These are phyloP conservation scores for Acholoe squamosa DNA, from an alignment of 2,888 invertebrate species.

Conservation along the genomic window DNA sequence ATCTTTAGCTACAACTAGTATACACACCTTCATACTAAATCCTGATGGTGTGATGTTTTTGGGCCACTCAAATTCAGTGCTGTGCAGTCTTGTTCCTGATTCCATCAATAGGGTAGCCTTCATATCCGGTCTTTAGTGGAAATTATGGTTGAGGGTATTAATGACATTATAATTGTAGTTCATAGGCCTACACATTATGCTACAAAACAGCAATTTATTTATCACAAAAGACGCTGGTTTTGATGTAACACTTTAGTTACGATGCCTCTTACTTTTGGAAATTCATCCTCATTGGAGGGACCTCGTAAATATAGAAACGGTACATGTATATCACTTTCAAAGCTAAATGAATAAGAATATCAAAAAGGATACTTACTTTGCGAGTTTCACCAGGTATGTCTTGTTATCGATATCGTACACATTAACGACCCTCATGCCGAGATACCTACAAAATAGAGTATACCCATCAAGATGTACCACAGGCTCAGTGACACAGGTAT, in stretches of 20 bases:
- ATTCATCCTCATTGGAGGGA: no score
- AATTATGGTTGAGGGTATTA: not conserved
- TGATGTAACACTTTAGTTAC: no score
- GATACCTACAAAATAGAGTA: constrained; percentile 82
- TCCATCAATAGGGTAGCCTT: constrained; percentile 95
- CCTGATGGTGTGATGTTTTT: constrained; percentile 97
- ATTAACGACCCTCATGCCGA: constrained; percentile 97
- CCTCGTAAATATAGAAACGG: no score
- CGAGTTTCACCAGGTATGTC: constrained; percentile 93
- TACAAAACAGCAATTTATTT: no score
- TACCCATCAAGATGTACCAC: not conserved
- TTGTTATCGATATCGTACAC: constrained; percentile 98
- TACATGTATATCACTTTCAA: no score
- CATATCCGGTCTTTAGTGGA: constrained; percentile 88
- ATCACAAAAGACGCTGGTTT: no score
- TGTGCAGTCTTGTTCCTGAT: constrained; percentile 96
- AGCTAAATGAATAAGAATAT: no score
- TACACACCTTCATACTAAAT: constrained; percentile 96
- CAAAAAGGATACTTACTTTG: constrained; percentile 81
- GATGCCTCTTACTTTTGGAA: no score
- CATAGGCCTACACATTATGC: no score
- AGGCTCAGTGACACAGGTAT: not conserved
- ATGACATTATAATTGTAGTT: no score
- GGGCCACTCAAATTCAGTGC: constrained; percentile 98
- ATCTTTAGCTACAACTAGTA: no score